Base-by-base conservation (phyloP, 2,797 vertebrate species). In the Rhinoraja longicauda region DNA sequence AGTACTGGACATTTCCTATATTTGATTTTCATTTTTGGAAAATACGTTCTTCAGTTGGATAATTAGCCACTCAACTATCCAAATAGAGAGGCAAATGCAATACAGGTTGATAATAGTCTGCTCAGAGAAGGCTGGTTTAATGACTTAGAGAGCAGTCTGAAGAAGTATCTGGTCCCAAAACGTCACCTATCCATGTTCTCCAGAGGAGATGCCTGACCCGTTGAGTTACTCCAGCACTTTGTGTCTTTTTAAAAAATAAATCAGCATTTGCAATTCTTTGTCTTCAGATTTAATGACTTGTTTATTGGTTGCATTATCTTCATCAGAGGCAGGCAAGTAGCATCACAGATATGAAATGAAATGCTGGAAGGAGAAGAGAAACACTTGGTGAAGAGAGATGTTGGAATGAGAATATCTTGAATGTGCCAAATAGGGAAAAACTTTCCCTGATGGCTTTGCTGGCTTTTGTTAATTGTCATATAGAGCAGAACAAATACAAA, bases 61-160 rank as follows among this genome's bases (percentile, higher is more conserved):
- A 26, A 92, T 75, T 45, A 5, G 36, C 15, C 24, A 53, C 36
- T 92, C 67, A 73, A 17, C 12, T 92, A 92, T 45, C 24, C 36
- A 39, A 19, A 3, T 91, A 12, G 64, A 39, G 59, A 70, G 64
- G 1, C n/a, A 90, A 67, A 67, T 70, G n/a, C 1, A 6, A 70
- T 26, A 9, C 39, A 8, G 21, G 39, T 45, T 70, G 39, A 75
- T 75, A 26, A 12, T 19, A 53, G 36, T 91, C 39, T 91, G 88
- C 72, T 73, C 24, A 70, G 32, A 92, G 70, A 72, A 57, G 26
- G 70, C 90, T 73, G 39, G 39, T 75, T 92, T 92, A 92, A 75
- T 75, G 70, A 92, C 3, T 88, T 67, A 6, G 45, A 53, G 45
- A 53, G 45, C 45, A 53, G 45, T 53, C 45, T 53, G 45, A 53